These are phyloP conservation scores for Laupala kohalensis DNA, from an alignment of 1,140 invertebrate species.

Conservation along the genomic window DNA sequence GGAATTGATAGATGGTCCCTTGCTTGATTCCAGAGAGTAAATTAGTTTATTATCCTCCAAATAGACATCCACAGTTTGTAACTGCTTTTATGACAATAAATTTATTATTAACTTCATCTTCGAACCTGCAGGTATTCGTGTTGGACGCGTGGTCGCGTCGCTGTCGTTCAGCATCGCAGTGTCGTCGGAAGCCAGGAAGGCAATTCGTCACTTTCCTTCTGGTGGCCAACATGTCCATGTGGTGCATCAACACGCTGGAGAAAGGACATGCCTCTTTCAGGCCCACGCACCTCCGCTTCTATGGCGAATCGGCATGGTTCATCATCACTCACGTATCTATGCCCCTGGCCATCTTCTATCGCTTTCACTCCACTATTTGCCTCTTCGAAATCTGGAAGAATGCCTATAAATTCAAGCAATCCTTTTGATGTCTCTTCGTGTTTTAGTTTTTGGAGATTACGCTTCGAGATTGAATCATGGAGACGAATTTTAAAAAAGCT, in stretches of 20 bases:
- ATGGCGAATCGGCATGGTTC: constrained; percentile 73
- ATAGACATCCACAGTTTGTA: too few relatives aligned
- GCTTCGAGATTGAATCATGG: too few relatives aligned
- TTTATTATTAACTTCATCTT: too few relatives aligned
- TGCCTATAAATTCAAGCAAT: constrained; percentile 36
- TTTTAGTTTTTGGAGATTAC: too few relatives aligned
- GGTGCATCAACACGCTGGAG: constrained; percentile 73
- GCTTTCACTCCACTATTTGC: constrained; percentile 69
- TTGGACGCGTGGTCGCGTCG: constrained; percentile 66
- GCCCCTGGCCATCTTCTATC: constrained; percentile 74
- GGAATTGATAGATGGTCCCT: too few relatives aligned
- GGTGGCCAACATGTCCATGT: constrained; percentile 73
- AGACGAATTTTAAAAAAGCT: too few relatives aligned
- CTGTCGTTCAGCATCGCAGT: constrained; percentile 42
- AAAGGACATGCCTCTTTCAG: constrained; percentile 68
- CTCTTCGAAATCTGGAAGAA: constrained; percentile 70
- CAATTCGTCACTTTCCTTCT: constrained; percentile 74
- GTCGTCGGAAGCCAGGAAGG: constrained; percentile 59
- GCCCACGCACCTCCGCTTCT: constrained; percentile 63
- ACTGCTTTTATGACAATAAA: too few relatives aligned
- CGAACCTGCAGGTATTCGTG: constrained; percentile 37
- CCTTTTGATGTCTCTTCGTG: too few relatives aligned
- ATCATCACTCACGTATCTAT: constrained; percentile 76
- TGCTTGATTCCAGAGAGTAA: too few relatives aligned
- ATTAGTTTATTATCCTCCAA: too few relatives aligned